Evolutionary conservation across 1,140 invertebrate genomes (phyloP).

Genomic region (Phymorhynchus buccinoides): DNA sequence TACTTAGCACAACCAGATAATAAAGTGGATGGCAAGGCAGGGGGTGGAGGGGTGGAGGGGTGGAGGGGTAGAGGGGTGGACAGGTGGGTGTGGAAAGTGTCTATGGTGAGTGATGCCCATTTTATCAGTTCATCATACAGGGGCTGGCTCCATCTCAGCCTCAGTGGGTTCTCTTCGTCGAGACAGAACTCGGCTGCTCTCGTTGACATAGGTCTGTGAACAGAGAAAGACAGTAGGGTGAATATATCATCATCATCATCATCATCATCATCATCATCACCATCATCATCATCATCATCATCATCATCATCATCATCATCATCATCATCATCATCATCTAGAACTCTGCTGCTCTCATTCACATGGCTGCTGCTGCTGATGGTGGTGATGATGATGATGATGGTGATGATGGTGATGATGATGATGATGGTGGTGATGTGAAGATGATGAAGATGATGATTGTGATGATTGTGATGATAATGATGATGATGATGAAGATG

Average conservation of each 20-base stretch:
- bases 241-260: neutral
- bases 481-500: too few species aligned
- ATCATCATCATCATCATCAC: neutral
- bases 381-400: too few species aligned
- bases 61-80: neutral
- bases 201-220: slow-evolving; percentile 54
- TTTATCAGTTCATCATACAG: slow-evolving; percentile 49
- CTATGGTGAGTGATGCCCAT: too few species aligned
- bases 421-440: too few species aligned
- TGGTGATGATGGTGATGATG: too few species aligned
- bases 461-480: too few species aligned
- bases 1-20: neutral
- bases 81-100: too few species aligned
- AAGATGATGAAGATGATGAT: too few species aligned
- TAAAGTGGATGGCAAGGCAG: neutral
- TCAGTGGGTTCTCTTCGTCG: slow-evolving; percentile 38
- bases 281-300: too few species aligned
- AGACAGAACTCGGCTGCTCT: slow-evolving; percentile 49
- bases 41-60: neutral
- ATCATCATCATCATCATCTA: slow-evolving; percentile 18
- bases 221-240: neutral
- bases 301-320: neutral
- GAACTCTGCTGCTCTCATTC: too few species aligned
- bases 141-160: slow-evolving; percentile 52
- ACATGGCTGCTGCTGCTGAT: too few species aligned